phyloP scores from a whole-genome alignment of 2,888 invertebrate genomes.

The Agrilus mali region DNA sequence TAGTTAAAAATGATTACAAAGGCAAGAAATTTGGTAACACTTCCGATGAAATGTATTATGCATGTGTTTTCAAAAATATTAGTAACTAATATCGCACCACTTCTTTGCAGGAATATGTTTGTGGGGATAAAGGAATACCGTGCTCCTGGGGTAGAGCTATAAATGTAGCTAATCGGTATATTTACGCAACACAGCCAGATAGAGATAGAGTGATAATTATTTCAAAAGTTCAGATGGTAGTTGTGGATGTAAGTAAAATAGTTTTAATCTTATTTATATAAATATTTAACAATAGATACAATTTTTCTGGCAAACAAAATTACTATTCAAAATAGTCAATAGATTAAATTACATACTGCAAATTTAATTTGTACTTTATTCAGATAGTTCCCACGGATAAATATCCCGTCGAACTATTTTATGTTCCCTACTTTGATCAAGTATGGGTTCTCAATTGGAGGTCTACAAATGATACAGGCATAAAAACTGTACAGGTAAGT shows the following conservation, averaged over 20 bases:
- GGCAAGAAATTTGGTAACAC: no score
- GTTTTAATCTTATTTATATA: background rate
- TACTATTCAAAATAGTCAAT: no score
- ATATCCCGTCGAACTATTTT: slow-evolving; percentile 55
- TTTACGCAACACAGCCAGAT: slow-evolving; percentile 60
- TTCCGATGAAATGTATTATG: no score
- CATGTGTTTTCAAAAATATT: no score
- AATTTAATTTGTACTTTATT: slow-evolving; percentile 4
- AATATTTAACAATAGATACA: no score
- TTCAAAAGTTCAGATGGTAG: slow-evolving; percentile 58
- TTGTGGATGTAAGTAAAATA: slow-evolving; percentile 42
- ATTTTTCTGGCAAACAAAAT: no score
- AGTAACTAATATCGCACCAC: background rate
- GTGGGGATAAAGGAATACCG: slow-evolving; percentile 51
- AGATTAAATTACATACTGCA: no score
- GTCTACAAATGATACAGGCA: slow-evolving; percentile 41
- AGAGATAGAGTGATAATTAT: slow-evolving; percentile 58
- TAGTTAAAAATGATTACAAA: no score
- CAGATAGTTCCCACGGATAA: slow-evolving; percentile 56
- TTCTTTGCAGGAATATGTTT: slow-evolving; percentile 47
- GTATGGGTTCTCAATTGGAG: slow-evolving; percentile 65
- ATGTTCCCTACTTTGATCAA: slow-evolving; percentile 58
- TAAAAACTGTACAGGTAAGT: slow-evolving; percentile 48
- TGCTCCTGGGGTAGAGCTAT: slow-evolving; percentile 64
- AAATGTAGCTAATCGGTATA: slow-evolving; percentile 56